These are phyloP conservation scores for Tenthredo scrophulariae DNA, from an alignment of 2,888 invertebrate genomes.

Conservation along the genomic window DNA sequence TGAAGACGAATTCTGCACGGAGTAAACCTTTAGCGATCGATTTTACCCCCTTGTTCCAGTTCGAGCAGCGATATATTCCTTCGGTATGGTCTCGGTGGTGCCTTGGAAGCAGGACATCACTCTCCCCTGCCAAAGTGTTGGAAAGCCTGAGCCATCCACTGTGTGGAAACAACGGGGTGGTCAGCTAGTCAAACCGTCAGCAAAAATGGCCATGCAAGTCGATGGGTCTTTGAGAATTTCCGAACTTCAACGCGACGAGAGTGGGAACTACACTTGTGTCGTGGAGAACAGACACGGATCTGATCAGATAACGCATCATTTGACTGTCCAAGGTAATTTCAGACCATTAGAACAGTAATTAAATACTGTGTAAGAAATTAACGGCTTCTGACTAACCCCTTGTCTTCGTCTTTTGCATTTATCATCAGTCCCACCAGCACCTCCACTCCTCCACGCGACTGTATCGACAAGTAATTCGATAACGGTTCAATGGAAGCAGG, in stretches of 20 bases:
- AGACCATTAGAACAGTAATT: neutral
- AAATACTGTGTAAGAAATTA: neutral
- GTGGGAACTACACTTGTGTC: slow-evolving; percentile 93
- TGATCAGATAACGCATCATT: slow-evolving; percentile 90
- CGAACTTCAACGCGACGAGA: slow-evolving; percentile 89
- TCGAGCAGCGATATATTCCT: slow-evolving; percentile 78
- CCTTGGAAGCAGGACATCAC: slow-evolving; percentile 94
- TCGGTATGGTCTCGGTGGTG: slow-evolving; percentile 75
- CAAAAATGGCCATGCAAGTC: slow-evolving; percentile 82
- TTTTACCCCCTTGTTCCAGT: slow-evolving; percentile 66
- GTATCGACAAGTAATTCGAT: slow-evolving; percentile 91
- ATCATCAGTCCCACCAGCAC: slow-evolving; percentile 91
- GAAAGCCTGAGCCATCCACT: slow-evolving; percentile 88
- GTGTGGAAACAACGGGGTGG: slow-evolving; percentile 89
- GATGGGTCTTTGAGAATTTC: slow-evolving; percentile 88
- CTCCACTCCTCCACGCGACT: slow-evolving; percentile 89
- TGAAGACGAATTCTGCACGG: neutral
- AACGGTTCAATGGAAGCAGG: slow-evolving; percentile 90
- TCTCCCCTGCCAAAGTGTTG: slow-evolving; percentile 91
- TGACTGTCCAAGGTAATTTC: slow-evolving; percentile 80
- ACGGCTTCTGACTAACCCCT: neutral
- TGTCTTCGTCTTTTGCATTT: slow-evolving; percentile 61
- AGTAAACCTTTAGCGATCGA: neutral
- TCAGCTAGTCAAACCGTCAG: slow-evolving; percentile 86
- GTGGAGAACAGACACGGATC: slow-evolving; percentile 92